Conservation (phyloP, 2,113 vertebrate species). For the Oenanthe oenanthe region DNA sequence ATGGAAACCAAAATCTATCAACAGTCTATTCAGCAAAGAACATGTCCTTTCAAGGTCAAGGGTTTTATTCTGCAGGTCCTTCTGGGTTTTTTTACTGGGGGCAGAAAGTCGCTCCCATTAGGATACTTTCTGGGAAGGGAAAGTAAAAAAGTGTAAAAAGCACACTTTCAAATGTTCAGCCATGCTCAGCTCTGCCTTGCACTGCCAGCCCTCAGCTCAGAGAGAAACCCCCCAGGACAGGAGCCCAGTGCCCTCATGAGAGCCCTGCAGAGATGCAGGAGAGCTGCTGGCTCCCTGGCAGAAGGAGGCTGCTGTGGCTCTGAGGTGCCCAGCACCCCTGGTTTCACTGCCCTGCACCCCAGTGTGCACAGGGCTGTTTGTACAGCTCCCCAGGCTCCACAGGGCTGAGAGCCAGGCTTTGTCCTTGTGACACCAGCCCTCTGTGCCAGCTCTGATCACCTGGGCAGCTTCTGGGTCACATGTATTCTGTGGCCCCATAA, state of each 20-base stretch:
- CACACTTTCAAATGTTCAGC: neutral
- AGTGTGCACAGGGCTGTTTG: neutral
- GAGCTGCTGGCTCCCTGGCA: neutral
- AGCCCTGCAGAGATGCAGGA: neutral
- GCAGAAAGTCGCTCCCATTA: neutral
- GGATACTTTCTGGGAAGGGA: neutral
- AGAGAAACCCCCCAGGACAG: neutral
- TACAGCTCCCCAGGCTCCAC: neutral
- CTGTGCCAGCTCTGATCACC: neutral
- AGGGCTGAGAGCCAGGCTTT: neutral
- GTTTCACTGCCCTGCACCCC: rapidly evolving
- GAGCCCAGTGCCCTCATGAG: rapidly evolving
- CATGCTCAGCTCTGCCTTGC: neutral
- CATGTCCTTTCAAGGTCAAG: neutral
- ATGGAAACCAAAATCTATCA: neutral
- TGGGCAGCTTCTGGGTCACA: neutral
- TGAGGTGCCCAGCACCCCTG: rapidly evolving
- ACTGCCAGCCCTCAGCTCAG: rapidly evolving
- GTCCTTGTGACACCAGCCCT: neutral
- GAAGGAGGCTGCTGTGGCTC: rapidly evolving
- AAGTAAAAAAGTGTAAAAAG: neutral
- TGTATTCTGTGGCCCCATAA: neutral
- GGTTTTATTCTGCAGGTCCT: neutral
- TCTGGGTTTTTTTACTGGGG: rapidly evolving
- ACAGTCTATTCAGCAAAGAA: neutral